Conservation (phyloP, 2,113 vertebrate genomes). For the Sander lucioperca region DNA sequence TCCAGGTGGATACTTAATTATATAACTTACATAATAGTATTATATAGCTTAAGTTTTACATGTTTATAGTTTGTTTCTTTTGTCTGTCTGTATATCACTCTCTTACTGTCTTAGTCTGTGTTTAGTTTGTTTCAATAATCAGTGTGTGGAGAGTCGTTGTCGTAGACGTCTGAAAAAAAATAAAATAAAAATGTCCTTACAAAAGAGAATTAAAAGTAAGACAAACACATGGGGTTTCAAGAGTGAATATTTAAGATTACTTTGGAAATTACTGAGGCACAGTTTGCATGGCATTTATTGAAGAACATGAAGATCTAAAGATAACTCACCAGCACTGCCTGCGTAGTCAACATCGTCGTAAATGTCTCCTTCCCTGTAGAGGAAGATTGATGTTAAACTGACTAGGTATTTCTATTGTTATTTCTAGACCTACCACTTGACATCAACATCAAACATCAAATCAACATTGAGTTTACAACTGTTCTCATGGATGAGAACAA, state of each 20-base stretch:
- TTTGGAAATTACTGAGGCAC: neutral
- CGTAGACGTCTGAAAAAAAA: slow-evolving; percentile 80
- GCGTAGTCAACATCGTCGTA: slow-evolving; percentile 87
- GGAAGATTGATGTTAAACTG: neutral
- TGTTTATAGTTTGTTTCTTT: neutral
- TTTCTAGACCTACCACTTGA: neutral
- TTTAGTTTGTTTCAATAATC: slow-evolving; percentile 45
- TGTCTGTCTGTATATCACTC: neutral
- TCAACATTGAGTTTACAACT: neutral
- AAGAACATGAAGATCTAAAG: neutral
- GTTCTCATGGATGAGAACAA: neutral
- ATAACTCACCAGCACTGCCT: slow-evolving; percentile 68
- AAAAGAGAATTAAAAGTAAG: neutral
- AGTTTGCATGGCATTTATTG: neutral
- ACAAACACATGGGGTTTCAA: neutral
- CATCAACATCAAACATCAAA: neutral
- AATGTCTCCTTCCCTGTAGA: slow-evolving; percentile 86
- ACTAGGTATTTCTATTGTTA: neutral
- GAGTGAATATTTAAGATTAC: neutral
- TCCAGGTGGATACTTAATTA: neutral
- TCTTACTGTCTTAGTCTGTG: neutral
- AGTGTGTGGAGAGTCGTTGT: slow-evolving; percentile 72
- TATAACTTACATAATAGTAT: too few relatives aligned
- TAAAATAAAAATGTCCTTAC: neutral
- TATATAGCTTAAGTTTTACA: neutral